Conservation (phyloP, 2,888 invertebrate species). For the Neelides folsomi region DNA sequence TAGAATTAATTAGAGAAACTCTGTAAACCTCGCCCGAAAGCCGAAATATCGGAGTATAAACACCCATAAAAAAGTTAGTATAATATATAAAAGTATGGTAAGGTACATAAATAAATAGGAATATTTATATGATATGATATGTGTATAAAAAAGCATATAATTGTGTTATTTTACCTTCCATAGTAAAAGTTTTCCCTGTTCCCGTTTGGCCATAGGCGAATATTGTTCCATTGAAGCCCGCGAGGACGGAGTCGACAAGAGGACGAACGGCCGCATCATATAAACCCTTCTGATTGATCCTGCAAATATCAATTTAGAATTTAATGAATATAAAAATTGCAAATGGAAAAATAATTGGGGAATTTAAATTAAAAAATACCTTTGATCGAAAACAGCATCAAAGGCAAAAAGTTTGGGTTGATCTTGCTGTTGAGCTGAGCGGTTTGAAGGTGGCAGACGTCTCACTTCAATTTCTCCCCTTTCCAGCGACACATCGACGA, state of each 20-base stretch:
- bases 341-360: neutral
- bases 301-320: slow-evolving; percentile 36
- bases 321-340: slow-evolving; percentile 5
- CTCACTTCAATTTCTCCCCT: slow-evolving; percentile 81
- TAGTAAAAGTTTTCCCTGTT: slow-evolving; percentile 66
- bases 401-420: slow-evolving; percentile 76
- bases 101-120: no score
- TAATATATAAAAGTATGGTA: no score
- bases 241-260: slow-evolving; percentile 83
- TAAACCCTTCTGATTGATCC: slow-evolving; percentile 75
- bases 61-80: no score
- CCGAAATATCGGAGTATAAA: no score
- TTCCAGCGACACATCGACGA: slow-evolving; percentile 68
- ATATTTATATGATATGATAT: no score
- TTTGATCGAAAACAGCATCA: slow-evolving; percentile 89
- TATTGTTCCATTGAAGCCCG: slow-evolving; percentile 97
- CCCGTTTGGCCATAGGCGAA: slow-evolving; percentile 96
- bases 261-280: slow-evolving; percentile 95
- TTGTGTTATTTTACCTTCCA: slow-evolving; percentile 46
- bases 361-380: slow-evolving; percentile 37
- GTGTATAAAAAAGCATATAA: neutral
- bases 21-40: no score
- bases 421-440: slow-evolving; percentile 15
- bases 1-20: no score
- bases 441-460: slow-evolving; percentile 49